A percentile compares a stretch with the other conserved stretches of the same genome.
These are phyloP conservation scores for Oryzias melastigma DNA, from an alignment of 2,113 vertebrate genomes.

Conservation along the genomic window DNA sequence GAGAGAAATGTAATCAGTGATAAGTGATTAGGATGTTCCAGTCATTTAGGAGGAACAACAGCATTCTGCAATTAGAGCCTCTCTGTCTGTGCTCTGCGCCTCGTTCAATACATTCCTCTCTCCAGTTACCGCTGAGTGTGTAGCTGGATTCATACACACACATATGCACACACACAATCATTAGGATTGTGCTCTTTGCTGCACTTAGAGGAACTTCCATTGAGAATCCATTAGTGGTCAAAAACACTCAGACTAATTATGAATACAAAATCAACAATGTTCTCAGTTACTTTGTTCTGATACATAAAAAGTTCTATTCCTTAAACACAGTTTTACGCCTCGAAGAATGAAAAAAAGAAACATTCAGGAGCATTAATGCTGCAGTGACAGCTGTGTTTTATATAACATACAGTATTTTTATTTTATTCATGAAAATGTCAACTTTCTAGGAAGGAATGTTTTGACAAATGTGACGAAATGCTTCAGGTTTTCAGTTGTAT, in stretches of 20 bases:
- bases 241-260: constrained; percentile 70
- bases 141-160: constrained; percentile 23
- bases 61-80: constrained; percentile 51
- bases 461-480: neutral
- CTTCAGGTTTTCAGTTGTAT: neutral
- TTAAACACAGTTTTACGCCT: constrained; percentile 17
- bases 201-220: constrained; percentile 65
- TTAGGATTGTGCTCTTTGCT: constrained; percentile 61
- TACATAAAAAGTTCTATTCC: constrained; percentile 38
- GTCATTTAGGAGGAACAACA: constrained; percentile 54
- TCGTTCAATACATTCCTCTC: constrained; percentile 47
- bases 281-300: constrained; percentile 26
- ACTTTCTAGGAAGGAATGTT: neutral
- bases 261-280: constrained; percentile 55
- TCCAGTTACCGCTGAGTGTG: constrained; percentile 51
- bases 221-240: constrained; percentile 64
- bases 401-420: neutral
- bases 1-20: constrained; percentile 59
- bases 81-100: constrained; percentile 25
- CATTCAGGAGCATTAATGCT: neutral
- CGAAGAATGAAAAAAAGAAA: neutral
- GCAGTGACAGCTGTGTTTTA: neutral
- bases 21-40: constrained; percentile 60
- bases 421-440: neutral
- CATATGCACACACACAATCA: constrained; percentile 50